Conservation (phyloP, 2,113 vertebrate genomes). For the Bucco capensis region DNA sequence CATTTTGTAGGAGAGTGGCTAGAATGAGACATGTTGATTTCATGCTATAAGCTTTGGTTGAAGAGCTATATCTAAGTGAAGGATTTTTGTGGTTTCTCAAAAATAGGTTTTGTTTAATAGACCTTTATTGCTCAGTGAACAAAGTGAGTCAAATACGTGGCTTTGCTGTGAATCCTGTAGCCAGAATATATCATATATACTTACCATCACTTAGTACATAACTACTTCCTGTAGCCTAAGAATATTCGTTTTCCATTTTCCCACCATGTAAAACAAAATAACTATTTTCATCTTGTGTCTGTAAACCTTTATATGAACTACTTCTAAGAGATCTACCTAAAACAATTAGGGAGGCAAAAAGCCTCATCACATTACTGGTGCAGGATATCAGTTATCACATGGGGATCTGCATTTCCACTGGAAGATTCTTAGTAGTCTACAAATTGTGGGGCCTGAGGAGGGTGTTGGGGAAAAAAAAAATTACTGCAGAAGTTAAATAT, state of each 20-base stretch:
- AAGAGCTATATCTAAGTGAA: background rate
- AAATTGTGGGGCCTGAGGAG: background rate
- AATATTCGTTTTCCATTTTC: background rate
- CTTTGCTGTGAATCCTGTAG: background rate
- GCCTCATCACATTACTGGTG: accelerated
- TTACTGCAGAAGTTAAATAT: background rate
- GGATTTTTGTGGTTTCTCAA: background rate
- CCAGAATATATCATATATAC: background rate
- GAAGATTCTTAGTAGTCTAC: background rate
- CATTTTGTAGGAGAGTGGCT: background rate
- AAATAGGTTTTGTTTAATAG: background rate
- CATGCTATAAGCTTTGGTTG: background rate
- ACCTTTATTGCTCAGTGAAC: background rate
- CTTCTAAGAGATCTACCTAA: background rate
- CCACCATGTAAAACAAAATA: background rate
- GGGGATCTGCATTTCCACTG: background rate
- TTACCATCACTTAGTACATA: background rate
- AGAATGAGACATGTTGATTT: background rate
- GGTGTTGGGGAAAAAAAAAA: background rate
- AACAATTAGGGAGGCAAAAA: background rate
- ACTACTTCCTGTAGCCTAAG: background rate
- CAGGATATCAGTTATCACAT: background rate
- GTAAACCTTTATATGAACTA: background rate
- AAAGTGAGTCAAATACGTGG: background rate
- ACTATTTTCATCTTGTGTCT: background rate